Conservation (phyloP, 2,113 vertebrate species). For the Pantherophis guttatus region DNA sequence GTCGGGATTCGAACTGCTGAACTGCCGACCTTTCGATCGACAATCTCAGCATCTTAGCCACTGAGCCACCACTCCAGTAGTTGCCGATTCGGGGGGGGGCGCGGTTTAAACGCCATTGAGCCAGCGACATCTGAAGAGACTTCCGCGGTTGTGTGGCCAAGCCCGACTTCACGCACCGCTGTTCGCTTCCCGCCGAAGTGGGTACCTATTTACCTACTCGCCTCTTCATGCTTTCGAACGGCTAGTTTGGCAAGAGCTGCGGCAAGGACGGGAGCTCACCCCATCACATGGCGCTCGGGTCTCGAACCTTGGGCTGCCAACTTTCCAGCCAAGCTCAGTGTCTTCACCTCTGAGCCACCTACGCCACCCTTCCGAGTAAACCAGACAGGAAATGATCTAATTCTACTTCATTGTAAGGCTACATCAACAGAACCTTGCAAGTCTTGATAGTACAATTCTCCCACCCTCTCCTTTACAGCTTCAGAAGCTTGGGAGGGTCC, state of each 20-base stretch:
- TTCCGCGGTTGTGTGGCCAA: not conserved
- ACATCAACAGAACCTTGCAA: not conserved
- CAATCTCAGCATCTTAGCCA: no score
- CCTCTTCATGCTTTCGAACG: not conserved
- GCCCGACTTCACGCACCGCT: not conserved
- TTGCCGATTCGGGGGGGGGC: rapidly evolving
- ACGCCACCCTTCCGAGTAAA: no score
- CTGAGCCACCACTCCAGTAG: not conserved
- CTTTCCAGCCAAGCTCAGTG: not conserved
- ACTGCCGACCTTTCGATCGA: no score
- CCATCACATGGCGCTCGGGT: rapidly evolving
- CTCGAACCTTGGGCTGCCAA: not conserved
- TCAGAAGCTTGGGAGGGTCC: not conserved
- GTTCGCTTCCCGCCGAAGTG: not conserved
- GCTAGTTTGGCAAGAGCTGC: not conserved
- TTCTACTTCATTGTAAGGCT: not conserved
- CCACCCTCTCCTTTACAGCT: not conserved
- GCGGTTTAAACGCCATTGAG: not conserved
- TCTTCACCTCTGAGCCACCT: not conserved
- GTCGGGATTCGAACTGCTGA: no score
- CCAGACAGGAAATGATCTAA: not conserved
- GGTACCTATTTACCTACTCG: not conserved
- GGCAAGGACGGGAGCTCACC: not conserved
- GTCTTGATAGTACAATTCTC: not conserved
- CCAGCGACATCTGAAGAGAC: not conserved